Evolutionary conservation across 2,888 invertebrate species (phyloP), one percentile per base, ranked within the genome.

Genomic region (Coronaproctus castanopsis): DNA sequence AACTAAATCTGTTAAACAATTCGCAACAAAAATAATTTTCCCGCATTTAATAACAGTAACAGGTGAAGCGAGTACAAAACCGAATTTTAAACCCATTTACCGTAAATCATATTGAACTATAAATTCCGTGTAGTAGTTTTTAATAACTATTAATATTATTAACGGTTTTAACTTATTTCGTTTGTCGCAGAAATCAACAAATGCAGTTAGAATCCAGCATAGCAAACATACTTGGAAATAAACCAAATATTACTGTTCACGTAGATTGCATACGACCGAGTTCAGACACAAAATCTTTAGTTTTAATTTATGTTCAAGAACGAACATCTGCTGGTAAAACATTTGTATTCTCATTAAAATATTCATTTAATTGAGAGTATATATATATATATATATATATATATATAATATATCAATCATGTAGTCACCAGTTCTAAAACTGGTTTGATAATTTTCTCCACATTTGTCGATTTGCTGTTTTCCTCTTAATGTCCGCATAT

Each of bases 251-350:
- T 55, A 77, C 80, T 10, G 81, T 92, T 1, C 82, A 79, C 64
- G 78, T 92, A 52, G 85, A 89, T 65, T 80, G 81, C 49, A 76
- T 90, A 1, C 85, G 85, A 70, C 79, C 85, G n/a, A 72, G 83
- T 18, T 80, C 85, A 1, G 89, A 90, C 58, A 79, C 77, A 54
- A 87, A 84, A 73, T 80, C 83, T 49, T 87, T 92, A 76, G 77
- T 86, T 65, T 73, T 82, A 20, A 77, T 88, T 51, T 83, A 79
- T 66, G 80, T 89, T 1, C 77, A 81, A 59, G 88, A 90, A 69
- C 81, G 83, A 65, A 72, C 77, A 18, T 77, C 74, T 59, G 77
- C 76, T 56, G 78, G 76, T 63, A 61, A 61, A 55, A 8, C 55
- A 5, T n/a, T n/a, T n/a, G n/a, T n/a, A n/a, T n/a, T n/a, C 18